phyloP scores from a whole-genome alignment of 2,797 vertebrate genomes.

The Megaceryle alcyon region DNA sequence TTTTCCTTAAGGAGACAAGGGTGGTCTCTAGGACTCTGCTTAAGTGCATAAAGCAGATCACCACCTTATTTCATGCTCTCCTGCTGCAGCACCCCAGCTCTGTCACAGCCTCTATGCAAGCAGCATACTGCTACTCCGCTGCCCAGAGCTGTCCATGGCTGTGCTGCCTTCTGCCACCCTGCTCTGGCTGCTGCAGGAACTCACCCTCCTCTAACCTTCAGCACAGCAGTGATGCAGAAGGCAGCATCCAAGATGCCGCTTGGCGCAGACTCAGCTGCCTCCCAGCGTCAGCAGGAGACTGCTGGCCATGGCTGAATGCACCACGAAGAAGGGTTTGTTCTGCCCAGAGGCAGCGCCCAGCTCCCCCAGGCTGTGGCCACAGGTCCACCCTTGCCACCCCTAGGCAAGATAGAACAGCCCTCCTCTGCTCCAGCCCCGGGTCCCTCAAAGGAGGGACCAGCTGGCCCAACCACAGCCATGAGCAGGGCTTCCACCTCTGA shows the following conservation, averaged over 20 bases:
- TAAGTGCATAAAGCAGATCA: neutral
- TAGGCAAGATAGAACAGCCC: neutral
- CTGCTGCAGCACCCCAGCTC: neutral
- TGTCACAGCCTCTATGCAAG: neutral
- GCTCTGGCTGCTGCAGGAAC: neutral
- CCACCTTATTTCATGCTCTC: fast-evolving
- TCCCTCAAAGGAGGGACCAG: no score
- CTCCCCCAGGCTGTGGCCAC: fast-evolving
- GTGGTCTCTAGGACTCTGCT: neutral
- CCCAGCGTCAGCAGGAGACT: neutral
- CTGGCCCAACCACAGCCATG: fast-evolving
- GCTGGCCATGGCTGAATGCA: fast-evolving
- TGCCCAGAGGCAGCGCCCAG: neutral
- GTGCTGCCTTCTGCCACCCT: neutral
- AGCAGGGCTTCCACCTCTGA: neutral
- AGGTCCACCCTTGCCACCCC: neutral
- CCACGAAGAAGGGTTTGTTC: fast-evolving
- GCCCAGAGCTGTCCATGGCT: fast-evolving
- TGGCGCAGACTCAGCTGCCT: conserved; percentile 13
- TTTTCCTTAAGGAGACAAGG: neutral
- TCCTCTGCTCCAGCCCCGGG: fast-evolving
- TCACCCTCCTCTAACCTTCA: neutral
- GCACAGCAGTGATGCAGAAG: neutral
- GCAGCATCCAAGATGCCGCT: neutral
- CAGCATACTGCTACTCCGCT: fast-evolving